phyloP scores from a whole-genome alignment of 2,888 invertebrate genomes.

The Tryphoninae sp. region DNA sequence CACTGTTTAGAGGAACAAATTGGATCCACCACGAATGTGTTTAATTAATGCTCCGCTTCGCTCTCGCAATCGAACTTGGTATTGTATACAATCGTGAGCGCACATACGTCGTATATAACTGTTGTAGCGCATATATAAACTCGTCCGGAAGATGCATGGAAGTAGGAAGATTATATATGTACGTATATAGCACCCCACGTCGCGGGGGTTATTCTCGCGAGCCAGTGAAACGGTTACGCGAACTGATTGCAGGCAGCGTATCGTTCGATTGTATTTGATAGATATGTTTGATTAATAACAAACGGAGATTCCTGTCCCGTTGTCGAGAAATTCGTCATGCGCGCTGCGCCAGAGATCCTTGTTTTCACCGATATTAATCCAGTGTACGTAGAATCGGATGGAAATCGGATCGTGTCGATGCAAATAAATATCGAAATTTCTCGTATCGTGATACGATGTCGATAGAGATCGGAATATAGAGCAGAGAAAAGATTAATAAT shows the following conservation, averaged over 20 bases:
- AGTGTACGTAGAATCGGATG: slow-evolving; percentile 4
- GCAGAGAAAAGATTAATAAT: slow-evolving; percentile 1
- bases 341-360: slow-evolving; percentile 8
- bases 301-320: slow-evolving; percentile 26
- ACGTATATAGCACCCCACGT: slow-evolving; percentile 16
- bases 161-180: slow-evolving; percentile 17
- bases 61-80: slow-evolving; percentile 37
- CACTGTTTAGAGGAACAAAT: slow-evolving; percentile 60
- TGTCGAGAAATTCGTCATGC: slow-evolving; percentile 34
- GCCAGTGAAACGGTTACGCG: slow-evolving; percentile 42
- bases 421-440: slow-evolving; percentile 50
- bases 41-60: slow-evolving; percentile 46
- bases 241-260: slow-evolving; percentile 44
- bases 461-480: not conserved
- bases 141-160: slow-evolving; percentile 44
- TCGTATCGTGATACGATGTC: not conserved
- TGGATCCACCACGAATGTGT: slow-evolving; percentile 58
- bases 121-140: slow-evolving; percentile 31
- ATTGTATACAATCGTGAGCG: not conserved
- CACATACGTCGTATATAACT: slow-evolving; percentile 16
- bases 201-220: slow-evolving; percentile 11
- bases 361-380: slow-evolving; percentile 29
- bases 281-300: slow-evolving; percentile 57
- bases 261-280: slow-evolving; percentile 54
- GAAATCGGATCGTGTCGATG: slow-evolving; percentile 25